phyloP scores from a whole-genome alignment of 2,113 vertebrate species.

The Verasper variegatus region DNA sequence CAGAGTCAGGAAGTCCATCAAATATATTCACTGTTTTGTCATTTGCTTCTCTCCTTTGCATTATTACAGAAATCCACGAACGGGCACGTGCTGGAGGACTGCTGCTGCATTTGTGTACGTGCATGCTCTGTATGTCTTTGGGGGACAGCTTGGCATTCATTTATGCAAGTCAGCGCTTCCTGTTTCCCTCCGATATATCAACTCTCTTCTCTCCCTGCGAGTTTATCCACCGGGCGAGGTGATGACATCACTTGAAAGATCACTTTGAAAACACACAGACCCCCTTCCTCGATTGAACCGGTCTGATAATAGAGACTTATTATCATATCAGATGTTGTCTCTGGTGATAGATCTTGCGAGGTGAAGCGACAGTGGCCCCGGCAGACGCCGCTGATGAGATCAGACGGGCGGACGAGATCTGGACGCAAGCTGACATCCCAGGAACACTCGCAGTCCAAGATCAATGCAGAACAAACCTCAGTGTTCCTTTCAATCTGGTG shows the following conservation, averaged over 20 bases:
- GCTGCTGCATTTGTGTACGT: slow-evolving; percentile 22
- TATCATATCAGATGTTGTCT: slow-evolving; percentile 35
- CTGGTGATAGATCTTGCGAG: not conserved
- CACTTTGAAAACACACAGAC: slow-evolving; percentile 29
- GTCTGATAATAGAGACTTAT: slow-evolving; percentile 21
- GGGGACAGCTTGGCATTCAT: slow-evolving; percentile 48
- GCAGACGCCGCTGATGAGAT: slow-evolving; percentile 15
- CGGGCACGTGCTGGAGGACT: slow-evolving; percentile 26
- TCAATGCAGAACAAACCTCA: not conserved
- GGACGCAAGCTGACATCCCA: slow-evolving; percentile 26
- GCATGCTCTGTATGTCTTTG: slow-evolving; percentile 40
- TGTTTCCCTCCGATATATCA: slow-evolving; percentile 36
- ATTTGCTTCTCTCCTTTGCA: slow-evolving; percentile 28
- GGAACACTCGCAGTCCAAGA: slow-evolving; percentile 12
- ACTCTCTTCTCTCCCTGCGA: slow-evolving; percentile 7
- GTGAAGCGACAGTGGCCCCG: slow-evolving; percentile 25
- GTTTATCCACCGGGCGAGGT: slow-evolving; percentile 31
- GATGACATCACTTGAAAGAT: slow-evolving; percentile 53
- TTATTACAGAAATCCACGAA: slow-evolving; percentile 14
- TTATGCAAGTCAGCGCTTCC: slow-evolving; percentile 59
- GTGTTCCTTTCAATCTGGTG: too few relatives aligned
- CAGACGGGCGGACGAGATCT: slow-evolving; percentile 22
- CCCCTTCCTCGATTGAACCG: slow-evolving; percentile 26
- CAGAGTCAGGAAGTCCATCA: slow-evolving; percentile 22
- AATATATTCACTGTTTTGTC: slow-evolving; percentile 29